Evolutionary conservation across 1,140 invertebrate species (phyloP).

Genomic region (Holotrichia oblita): DNA sequence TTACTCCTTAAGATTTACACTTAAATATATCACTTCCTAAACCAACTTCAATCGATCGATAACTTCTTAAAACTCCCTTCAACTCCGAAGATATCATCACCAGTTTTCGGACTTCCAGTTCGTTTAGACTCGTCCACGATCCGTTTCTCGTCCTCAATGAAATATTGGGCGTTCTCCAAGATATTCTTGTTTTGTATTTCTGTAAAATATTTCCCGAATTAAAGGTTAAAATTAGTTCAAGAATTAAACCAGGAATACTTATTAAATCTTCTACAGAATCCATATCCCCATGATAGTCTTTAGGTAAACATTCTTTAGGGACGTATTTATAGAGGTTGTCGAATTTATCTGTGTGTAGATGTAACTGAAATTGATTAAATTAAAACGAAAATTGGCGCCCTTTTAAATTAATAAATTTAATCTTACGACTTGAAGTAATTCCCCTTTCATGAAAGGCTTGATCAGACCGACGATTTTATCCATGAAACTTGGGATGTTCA

Average conservation of each 20-base stretch:
- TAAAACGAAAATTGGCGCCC: neutral
- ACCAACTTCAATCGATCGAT: slow-evolving; percentile 70
- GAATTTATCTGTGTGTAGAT: slow-evolving; percentile 59
- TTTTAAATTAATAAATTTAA: neutral
- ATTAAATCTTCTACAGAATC: slow-evolving; percentile 59
- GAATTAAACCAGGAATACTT: slow-evolving; percentile 51
- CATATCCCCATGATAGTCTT: slow-evolving; percentile 65
- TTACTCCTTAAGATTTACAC: neutral
- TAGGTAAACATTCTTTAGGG: slow-evolving; percentile 60
- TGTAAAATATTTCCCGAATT: neutral
- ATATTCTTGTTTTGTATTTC: slow-evolving; percentile 22
- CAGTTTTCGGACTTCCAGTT: slow-evolving; percentile 71
- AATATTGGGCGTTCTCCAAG: slow-evolving; percentile 31
- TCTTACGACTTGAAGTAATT: slow-evolving; percentile 66
- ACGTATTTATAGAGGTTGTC: slow-evolving; percentile 54
- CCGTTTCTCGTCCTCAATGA: slow-evolving; percentile 45
- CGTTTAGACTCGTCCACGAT: slow-evolving; percentile 67
- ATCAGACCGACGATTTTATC: slow-evolving; percentile 74
- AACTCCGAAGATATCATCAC: slow-evolving; percentile 71
- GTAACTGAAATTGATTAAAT: slow-evolving; percentile 63
- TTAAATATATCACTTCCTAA: neutral
- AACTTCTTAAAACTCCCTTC: slow-evolving; percentile 80
- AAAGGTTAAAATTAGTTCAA: neutral
- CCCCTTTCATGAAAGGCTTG: slow-evolving; percentile 76
- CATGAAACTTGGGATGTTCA: slow-evolving; percentile 74